Evolutionary conservation across 2,113 vertebrate genomes (phyloP).

Genomic region (Pongo pygmaeus): DNA sequence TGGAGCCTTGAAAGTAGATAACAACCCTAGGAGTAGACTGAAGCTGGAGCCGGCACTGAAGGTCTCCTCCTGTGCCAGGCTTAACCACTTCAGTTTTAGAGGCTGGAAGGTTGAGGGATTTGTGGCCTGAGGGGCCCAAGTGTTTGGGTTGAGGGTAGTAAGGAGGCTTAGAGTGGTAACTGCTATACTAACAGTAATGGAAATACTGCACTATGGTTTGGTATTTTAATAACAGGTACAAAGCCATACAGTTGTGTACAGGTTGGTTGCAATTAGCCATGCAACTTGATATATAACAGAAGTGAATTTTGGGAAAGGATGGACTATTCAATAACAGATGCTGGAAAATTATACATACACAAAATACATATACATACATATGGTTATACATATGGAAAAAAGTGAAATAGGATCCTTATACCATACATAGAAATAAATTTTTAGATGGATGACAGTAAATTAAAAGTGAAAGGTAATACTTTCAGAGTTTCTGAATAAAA

Average conservation of each 20-base stretch:
- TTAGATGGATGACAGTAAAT: background rate
- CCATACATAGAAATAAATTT: background rate
- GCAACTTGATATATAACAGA: background rate
- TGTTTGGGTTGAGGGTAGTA: background rate
- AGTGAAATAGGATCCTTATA: background rate
- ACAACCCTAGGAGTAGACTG: background rate
- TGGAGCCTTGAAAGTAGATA: background rate
- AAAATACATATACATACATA: background rate
- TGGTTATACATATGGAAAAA: background rate
- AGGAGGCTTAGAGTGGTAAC: background rate
- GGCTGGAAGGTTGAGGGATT: background rate
- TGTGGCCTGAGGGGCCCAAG: background rate
- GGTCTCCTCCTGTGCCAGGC: background rate
- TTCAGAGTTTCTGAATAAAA: background rate
- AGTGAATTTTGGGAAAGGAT: background rate
- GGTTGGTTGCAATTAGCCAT: background rate
- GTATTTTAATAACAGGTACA: background rate
- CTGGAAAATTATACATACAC: background rate
- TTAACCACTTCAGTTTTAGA: background rate
- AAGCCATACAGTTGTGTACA: background rate
- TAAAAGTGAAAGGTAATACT: constrained; percentile 4
- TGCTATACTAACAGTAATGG: background rate
- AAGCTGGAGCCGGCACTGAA: background rate
- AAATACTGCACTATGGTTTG: background rate
- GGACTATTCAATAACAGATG: background rate